Conservation (phyloP, 2,888 invertebrate species). For the Linyphia triangularis region DNA sequence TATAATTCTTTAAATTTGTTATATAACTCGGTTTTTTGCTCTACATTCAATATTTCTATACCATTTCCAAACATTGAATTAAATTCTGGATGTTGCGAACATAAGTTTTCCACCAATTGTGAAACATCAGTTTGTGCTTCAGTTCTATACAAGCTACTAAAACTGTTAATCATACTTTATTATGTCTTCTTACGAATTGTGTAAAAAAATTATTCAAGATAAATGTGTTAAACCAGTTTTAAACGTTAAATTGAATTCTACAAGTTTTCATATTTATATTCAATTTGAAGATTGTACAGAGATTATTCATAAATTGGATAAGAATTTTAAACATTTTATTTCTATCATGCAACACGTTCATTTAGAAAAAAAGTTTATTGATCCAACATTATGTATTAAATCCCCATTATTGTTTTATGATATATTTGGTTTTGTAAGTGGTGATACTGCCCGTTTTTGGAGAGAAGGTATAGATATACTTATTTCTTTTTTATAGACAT, state of each 20-base stretch:
- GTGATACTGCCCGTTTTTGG: background rate
- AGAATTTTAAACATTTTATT: background rate
- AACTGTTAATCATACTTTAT: constrained; percentile 13
- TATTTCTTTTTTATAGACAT: constrained; percentile 42
- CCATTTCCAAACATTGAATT: background rate
- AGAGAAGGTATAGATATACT: background rate
- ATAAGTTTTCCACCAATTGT: background rate
- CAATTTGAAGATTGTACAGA: background rate
- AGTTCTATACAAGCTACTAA: background rate
- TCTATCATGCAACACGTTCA: constrained; percentile 7
- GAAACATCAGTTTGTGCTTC: background rate
- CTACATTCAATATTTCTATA: background rate
- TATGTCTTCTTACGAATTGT: background rate
- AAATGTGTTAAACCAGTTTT: background rate
- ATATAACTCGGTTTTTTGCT: background rate
- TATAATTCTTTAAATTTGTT: background rate
- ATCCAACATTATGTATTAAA: background rate
- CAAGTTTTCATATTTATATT: background rate
- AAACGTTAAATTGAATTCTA: background rate
- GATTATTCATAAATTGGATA: background rate
- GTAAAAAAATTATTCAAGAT: background rate
- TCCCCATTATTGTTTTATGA: background rate
- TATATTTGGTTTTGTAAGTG: background rate
- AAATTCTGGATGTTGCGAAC: background rate
- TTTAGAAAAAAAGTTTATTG: background rate